These are phyloP conservation scores for Rhopalosiphum maidis DNA, from an alignment of 1,140 invertebrate genomes.

Conservation along the genomic window DNA sequence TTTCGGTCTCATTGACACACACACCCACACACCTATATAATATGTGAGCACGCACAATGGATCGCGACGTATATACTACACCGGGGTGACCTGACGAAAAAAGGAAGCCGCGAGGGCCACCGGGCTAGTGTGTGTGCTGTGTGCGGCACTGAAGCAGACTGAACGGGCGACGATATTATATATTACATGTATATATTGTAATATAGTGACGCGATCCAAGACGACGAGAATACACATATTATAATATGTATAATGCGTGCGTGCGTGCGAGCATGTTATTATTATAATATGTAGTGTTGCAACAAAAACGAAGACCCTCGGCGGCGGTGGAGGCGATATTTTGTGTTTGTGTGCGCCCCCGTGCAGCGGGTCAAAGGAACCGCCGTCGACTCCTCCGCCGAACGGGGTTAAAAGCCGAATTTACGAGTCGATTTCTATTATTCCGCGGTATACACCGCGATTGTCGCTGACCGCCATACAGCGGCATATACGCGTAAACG, in stretches of 20 bases:
- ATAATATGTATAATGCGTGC: neutral
- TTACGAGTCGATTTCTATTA: slow-evolving; percentile 38
- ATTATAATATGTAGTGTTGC: slow-evolving; percentile 35
- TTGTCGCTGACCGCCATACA: neutral
- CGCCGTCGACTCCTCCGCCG: neutral
- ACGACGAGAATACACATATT: neutral
- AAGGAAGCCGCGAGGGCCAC: slow-evolving; percentile 54
- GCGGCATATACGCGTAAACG: neutral
- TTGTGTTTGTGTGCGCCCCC: neutral
- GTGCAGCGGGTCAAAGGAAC: slow-evolving; percentile 34
- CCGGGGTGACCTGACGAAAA: slow-evolving; percentile 32
- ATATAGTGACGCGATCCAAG: slow-evolving; percentile 10
- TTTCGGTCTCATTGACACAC: slow-evolving; percentile 49
- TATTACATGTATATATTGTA: slow-evolving; percentile 16
- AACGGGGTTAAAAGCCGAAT: slow-evolving; percentile 45
- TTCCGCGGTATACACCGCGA: neutral
- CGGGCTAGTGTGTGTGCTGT: slow-evolving; percentile 27
- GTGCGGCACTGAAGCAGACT: neutral
- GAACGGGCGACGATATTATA: slow-evolving; percentile 20
- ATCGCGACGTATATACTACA: neutral
- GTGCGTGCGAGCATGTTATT: slow-evolving; percentile 15
- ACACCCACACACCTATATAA: neutral
- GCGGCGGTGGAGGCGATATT: neutral
- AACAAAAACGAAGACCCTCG: slow-evolving; percentile 28
- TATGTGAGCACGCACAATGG: neutral